Evolutionary conservation across 1,140 invertebrate species (phyloP), one percentile per base, ranked within the genome.

Genomic region (Aphaenogaster floridana): DNA sequence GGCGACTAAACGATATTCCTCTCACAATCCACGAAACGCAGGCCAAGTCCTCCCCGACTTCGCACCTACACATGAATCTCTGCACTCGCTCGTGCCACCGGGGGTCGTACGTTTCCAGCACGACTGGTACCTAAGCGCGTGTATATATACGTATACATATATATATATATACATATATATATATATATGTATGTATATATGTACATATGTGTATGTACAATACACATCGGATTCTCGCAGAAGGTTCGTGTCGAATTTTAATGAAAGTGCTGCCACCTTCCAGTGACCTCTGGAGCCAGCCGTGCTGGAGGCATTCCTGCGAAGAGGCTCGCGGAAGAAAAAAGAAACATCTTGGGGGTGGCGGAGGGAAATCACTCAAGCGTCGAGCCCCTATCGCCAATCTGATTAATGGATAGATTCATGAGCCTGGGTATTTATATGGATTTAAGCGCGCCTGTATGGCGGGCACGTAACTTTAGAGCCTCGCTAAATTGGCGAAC

Each of bases 361-460:
- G 66, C n/a, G 17, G n/a, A 71, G 36, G 17, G 86, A 95, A 95
- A 94, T 95, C 93, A 94, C 93, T 94, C 91, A 94, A 92, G 93
- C 94, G 77, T 76, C 80, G 84, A 59, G 78, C 39, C 90, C 90
- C 92, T 94, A 94, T 93, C 93, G 91, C 91, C 92, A 90, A 94
- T 94, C 93, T 95, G 94, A 95, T 95, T 94, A 95, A 94, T 95
- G 92, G 93, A 91, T 89, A 92, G 93, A 94, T 94, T 94, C 91
- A 80, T 76, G 87, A 85, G 80, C 88, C 80, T 48, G 21, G 87
- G 91, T 91, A 92, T 92, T 93, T 92, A 91, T 89, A 90, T 89
- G 91, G 92, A 92, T 93, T 93, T 94, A 93, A 87, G 81, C 87
- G 89, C 80, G 89, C 89, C 87, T 86, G 54, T 74, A 83, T 45